Percentiles rank a stretch among this genome's conserved stretches.
These are phyloP conservation scores for Pemphigus obesinymphae DNA, from an alignment of 1,140 invertebrate species.

Conservation along the genomic window DNA sequence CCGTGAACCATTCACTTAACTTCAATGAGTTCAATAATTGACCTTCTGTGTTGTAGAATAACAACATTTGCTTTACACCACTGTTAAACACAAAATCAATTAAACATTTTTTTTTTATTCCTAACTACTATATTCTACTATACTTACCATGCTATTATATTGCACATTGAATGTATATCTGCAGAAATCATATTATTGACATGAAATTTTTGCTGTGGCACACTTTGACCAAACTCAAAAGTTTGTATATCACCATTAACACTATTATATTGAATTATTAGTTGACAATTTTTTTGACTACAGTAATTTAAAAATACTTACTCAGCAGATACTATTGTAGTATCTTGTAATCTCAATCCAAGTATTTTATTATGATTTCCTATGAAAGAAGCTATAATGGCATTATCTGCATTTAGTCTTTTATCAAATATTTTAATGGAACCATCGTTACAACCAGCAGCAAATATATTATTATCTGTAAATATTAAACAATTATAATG, in stretches of 20 bases:
- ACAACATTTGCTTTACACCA: slow-evolving; percentile 20
- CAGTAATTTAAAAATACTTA: neutral
- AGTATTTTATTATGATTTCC: slow-evolving; percentile 26
- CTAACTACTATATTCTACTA: too few species aligned
- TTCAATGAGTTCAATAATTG: slow-evolving; percentile 68
- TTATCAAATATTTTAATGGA: slow-evolving; percentile 74
- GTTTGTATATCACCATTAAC: slow-evolving; percentile 15
- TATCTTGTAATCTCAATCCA: slow-evolving; percentile 9
- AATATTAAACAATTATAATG: neutral
- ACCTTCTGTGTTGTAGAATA: slow-evolving; percentile 68
- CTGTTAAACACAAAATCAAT: neutral
- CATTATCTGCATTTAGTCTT: slow-evolving; percentile 57
- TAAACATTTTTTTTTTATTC: too few species aligned
- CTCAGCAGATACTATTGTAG: slow-evolving; percentile 20
- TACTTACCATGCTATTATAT: slow-evolving; percentile 36
- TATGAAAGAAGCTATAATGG: slow-evolving; percentile 27
- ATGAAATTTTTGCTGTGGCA: neutral
- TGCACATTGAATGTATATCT: neutral
- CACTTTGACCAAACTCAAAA: slow-evolving; percentile 29
- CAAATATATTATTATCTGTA: slow-evolving; percentile 58
- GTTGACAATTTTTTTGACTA: neutral
- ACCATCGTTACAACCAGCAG: slow-evolving; percentile 74
- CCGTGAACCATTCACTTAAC: slow-evolving; percentile 87
- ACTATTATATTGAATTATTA: neutral
- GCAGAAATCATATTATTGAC: slow-evolving; percentile 21